Evolutionary conservation across 2,113 vertebrate genomes (phyloP), one percentile per base, ranked within the genome.

Genomic region (Noturus placidus): DNA sequence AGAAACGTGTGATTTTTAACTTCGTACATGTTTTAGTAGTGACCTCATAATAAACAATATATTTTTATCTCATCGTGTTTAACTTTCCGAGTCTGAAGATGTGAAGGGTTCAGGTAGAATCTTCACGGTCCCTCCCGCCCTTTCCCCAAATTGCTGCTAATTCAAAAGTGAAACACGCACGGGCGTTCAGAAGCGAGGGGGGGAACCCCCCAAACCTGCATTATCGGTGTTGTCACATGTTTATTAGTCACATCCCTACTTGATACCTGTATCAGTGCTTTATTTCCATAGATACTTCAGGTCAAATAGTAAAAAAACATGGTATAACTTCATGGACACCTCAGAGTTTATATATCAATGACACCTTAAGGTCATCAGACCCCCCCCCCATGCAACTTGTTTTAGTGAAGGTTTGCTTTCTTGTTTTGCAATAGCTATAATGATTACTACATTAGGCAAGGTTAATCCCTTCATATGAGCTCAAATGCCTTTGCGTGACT

Each of bases 401-500:
- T 30, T 30, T 30, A 30, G 15, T 30, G 15, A 54, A 30, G 15
- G 59, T 56, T 56, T 65, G 19, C 54, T n/a, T 81, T 78, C 79
- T 61, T 79, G 54, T 69, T 56, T 19, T 63, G 46, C 82, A 72
- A 50, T 85, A 42, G 33, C n/a, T 70, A 38, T 74, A 63, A 27
- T 59, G 83, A 86, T 74, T 67, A n/a, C 76, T 35, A 83, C 57
- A 54, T 42, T 63, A 38, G 78, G 63, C n/a, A 27, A 74, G 27
- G 35, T 79, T 83, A 86, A 84, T 88, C 61, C 81, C 54, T 81
- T 76, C 54, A 35, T 74, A 63, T 35, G 22, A 56, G 38, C 77
- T 83, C 61, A 33, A 57, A 83, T 69, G 54, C 30, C 76, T 54
- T 81, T n/a, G 74, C 57, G 67, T 90, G 82, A 79, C 82, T 84